Evolutionary conservation across 2,888 invertebrate species (phyloP).

Genomic region (Amiota mariae): DNA sequence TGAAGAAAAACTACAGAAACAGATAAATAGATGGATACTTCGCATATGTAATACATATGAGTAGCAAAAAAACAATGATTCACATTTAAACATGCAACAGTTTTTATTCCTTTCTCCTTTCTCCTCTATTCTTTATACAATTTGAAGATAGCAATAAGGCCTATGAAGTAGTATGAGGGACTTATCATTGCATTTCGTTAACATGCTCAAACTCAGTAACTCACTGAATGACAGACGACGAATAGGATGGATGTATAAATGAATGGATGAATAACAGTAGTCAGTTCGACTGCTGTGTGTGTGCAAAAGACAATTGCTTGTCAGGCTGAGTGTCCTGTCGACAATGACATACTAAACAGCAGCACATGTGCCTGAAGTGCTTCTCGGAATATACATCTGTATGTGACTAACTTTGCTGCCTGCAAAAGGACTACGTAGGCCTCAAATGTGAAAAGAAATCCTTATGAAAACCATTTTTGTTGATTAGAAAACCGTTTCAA

Average conservation of each 20-base stretch:
- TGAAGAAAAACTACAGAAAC: background rate
- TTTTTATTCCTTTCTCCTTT: background rate
- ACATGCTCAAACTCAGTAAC: background rate
- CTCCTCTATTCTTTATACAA: no score
- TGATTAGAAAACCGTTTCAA: constrained; percentile 25
- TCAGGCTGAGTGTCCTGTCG: no score
- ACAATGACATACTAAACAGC: background rate
- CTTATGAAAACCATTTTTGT: constrained; percentile 12
- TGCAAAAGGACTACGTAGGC: no score
- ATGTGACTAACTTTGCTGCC: no score
- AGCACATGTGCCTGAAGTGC: background rate
- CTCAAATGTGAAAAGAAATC: background rate
- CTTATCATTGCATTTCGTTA: constrained; percentile 26
- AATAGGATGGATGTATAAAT: no score
- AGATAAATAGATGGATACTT: background rate
- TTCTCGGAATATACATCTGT: no score
- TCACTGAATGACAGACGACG: no score
- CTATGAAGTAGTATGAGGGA: constrained; percentile 12
- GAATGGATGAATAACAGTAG: no score
- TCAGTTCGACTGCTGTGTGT: no score
- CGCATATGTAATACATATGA: background rate
- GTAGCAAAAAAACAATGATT: constrained; percentile 1
- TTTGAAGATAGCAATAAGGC: background rate
- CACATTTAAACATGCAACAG: constrained; percentile 17
- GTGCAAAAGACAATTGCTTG: no score